phyloP scores from a whole-genome alignment of 35 echinoderm and acorn worm genomes.

The Chiridota heheva region DNA sequence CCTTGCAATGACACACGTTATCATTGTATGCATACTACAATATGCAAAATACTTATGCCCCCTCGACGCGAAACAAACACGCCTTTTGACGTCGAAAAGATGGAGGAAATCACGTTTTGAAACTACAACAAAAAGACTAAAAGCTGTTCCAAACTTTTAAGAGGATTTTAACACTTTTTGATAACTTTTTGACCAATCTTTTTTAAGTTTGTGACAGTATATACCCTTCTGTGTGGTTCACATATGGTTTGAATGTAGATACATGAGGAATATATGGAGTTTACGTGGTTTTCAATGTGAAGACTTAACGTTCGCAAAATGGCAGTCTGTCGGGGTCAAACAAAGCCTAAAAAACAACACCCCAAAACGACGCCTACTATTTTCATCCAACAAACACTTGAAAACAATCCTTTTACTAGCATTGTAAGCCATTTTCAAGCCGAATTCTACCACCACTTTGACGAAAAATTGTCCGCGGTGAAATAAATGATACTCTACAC shows the following conservation, averaged over 20 bases:
- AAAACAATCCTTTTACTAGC: no score
- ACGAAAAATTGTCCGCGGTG: no score
- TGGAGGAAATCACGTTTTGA: conserved; percentile 42
- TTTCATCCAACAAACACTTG: no score
- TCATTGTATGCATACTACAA: neutral
- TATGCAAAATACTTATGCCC: conserved; percentile 39
- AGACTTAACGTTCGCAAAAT: conserved; percentile 55
- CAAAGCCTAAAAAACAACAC: conserved; percentile 94
- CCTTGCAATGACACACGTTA: neutral
- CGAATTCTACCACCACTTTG: no score
- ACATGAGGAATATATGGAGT: conserved; percentile 47
- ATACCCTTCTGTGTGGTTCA: conserved; percentile 61
- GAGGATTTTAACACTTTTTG: no score
- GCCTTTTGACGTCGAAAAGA: conserved; percentile 64
- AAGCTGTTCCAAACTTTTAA: no score
- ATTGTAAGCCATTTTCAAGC: no score
- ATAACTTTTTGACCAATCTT: no score
- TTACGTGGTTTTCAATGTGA: conserved; percentile 57
- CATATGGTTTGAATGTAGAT: conserved; percentile 65
- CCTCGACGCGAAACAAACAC: conserved; percentile 33
- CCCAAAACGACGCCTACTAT: conserved; percentile 68
- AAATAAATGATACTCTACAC: no score
- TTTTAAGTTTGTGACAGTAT: no score
- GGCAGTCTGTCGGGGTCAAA: conserved; percentile 81
- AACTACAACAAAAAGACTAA: neutral